Evolutionary conservation across 2,888 invertebrate species (phyloP), one percentile per base, ranked within the genome.

Genomic region (Lithosia quadra): DNA sequence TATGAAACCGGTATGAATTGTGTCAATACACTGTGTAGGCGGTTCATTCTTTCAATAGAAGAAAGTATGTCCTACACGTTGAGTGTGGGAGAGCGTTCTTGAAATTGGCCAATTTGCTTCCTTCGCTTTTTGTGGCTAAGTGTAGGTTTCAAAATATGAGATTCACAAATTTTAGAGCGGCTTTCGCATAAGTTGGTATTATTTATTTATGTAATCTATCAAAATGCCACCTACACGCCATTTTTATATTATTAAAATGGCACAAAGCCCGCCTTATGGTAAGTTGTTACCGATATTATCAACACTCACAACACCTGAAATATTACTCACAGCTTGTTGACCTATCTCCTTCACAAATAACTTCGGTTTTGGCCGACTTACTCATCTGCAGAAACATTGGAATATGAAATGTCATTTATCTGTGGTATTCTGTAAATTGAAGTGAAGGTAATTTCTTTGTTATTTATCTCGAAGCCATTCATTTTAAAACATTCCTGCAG

Each of bases 1-100:
- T 92, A 92, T 88, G 89, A 87, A 93, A 93, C 92, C 90, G 90
- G 90, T 89, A 89, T 79, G 81, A 89, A 88, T 87, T 85, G 90
- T 91, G 92, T 91, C 93, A 88, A 91, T 92, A 88, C 81, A 84
- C 86, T 83, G 81, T 82, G 92, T 92, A 88, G 93, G 93, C 85
- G 87, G 87, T 69, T 71, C 84, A 85, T 90, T 92, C 87, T 92
- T 92, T 92, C 89, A 90, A 91, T 91, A 87, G 85, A 93, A 91
- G 94, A 94, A 93, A 94, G 94, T 91, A 85, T 80, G 71, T 75
- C 76, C 71, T 71, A 72, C 63, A 62, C 63, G 61, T 65, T 34
- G 67, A 72, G 79, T 83, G 89, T 88, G 85, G 87, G 89, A 82
- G 72, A 80, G 63, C 73, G 77, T 70, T 79, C 77, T 81, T 76